Evolutionary conservation across 2,113 vertebrate genomes (phyloP).

Genomic region (Elachura formosa): DNA sequence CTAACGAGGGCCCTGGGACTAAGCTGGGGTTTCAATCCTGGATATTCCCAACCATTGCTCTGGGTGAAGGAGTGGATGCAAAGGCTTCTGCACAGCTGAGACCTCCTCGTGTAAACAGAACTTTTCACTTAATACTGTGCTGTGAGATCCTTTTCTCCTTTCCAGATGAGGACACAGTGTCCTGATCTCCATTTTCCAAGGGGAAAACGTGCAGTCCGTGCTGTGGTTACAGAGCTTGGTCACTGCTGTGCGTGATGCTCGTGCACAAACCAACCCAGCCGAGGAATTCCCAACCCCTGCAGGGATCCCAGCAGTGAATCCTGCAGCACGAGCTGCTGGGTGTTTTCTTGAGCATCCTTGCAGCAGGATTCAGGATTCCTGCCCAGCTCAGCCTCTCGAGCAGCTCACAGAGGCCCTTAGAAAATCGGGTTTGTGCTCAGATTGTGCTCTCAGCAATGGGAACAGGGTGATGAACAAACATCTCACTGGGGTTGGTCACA

Average conservation of each 20-base stretch:
- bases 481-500: fast-evolving
- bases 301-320: background rate
- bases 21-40: background rate
- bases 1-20: background rate
- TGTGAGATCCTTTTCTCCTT: background rate
- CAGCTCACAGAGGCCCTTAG: background rate
- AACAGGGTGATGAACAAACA: fast-evolving
- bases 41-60: fast-evolving
- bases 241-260: fast-evolving
- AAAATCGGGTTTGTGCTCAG: fast-evolving
- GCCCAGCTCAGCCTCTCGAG: background rate
- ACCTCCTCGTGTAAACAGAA: fast-evolving
- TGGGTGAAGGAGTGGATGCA: background rate
- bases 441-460: background rate
- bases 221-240: fast-evolving
- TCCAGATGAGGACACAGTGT: background rate
- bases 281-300: fast-evolving
- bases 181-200: background rate
- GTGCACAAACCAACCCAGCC: fast-evolving
- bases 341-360: background rate
- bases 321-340: background rate
- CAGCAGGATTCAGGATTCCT: background rate
- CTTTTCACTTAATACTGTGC: fast-evolving
- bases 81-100: background rate
- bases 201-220: fast-evolving